Evolutionary conservation across 1,140 invertebrate genomes (phyloP), one percentile per base, ranked within the genome.

Genomic region (Macrostomum lignano): DNA sequence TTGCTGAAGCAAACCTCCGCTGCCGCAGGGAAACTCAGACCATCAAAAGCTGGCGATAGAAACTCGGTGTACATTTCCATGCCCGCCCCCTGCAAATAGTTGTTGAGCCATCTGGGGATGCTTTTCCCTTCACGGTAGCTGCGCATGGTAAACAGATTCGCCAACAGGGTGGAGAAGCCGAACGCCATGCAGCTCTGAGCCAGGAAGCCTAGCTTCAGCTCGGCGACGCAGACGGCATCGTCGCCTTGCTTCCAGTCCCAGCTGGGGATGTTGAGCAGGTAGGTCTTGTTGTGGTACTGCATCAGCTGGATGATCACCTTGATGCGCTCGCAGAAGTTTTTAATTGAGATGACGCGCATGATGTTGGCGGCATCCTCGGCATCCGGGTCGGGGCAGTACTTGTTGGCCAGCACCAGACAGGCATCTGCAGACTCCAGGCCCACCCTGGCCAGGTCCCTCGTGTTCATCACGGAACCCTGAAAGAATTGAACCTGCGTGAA

Each of bases 211-310:
- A n/a, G n/a, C n/a, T n/a, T n/a, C n/a, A n/a, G n/a, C n/a, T n/a
- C n/a, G n/a, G n/a, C n/a, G n/a, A n/a, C n/a, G n/a, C n/a, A n/a
- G n/a, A n/a, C n/a, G n/a, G n/a, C n/a, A n/a, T n/a, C n/a, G n/a
- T n/a, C n/a, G n/a, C n/a, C n/a, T n/a, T n/a, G n/a, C n/a, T n/a
- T n/a, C n/a, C n/a, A n/a, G n/a, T n/a, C n/a, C n/a, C n/a, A n/a
- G n/a, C n/a, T n/a, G n/a, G n/a, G n/a, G n/a, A n/a, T n/a, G n/a
- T n/a, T n/a, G n/a, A n/a, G n/a, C n/a, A n/a, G n/a, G n/a, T n/a
- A n/a, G n/a, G n/a, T n/a, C n/a, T n/a, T 96, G 65, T 96, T 94
- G 51, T 93, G 84, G 65, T 94, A 96, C 64, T 96, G 84, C 75
- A 96, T 84, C 37, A 96, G 67, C 57, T 94, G 86, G 48, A 96